Percentiles rank a stretch among this genome's conserved stretches.
Conservation (phyloP, 2,797 vertebrate genomes). For the Chromis chromis region DNA sequence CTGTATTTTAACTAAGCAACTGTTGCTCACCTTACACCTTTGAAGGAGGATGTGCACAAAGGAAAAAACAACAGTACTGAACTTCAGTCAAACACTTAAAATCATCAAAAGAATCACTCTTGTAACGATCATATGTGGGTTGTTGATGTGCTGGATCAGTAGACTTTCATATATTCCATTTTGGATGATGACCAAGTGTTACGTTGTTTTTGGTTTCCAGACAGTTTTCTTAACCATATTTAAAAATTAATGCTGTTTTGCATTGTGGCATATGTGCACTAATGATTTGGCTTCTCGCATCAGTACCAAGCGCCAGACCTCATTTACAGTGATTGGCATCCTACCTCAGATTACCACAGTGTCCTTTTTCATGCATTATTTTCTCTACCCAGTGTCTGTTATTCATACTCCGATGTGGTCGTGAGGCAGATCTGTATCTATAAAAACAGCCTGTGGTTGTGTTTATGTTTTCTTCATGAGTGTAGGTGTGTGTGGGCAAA, state of each 20-base stretch:
- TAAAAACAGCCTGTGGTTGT: neutral
- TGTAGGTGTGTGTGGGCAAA: slow-evolving; percentile 18
- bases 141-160: neutral
- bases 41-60: neutral
- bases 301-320: neutral
- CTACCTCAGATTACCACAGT: slow-evolving; percentile 10
- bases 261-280: neutral
- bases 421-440: neutral
- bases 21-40: neutral
- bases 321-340: neutral
- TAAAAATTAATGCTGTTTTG: neutral
- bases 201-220: neutral
- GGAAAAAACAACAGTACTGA: neutral
- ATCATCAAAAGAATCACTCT: neutral
- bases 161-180: neutral
- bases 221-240: neutral
- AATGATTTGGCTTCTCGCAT: neutral
- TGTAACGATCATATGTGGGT: neutral
- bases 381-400: neutral
- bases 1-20: neutral
- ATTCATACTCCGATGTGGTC: neutral
- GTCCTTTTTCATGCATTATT: neutral
- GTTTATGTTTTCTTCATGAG: slow-evolving; percentile 5
- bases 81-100: neutral
- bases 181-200: neutral